Base-by-base conservation (phyloP, 2,113 vertebrate species). In the Xiphophorus hellerii region DNA sequence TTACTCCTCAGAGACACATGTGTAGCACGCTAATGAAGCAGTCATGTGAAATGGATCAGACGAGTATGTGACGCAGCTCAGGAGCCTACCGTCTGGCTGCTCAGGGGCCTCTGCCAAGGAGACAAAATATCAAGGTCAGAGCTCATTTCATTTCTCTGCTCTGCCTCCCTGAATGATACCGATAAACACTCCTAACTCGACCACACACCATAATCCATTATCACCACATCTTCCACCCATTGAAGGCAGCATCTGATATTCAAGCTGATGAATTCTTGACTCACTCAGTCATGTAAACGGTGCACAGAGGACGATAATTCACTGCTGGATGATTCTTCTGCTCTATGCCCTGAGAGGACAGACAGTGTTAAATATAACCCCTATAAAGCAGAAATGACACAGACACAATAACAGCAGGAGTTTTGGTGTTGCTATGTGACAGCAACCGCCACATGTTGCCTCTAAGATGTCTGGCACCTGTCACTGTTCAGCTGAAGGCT, bases 21-120 rank as follows among this genome's bases (percentile, higher is more conserved):
- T 77, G 76, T 78, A 35, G 80, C 12, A 4, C 87, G 73, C 66
- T 91, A 88, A 92, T 80, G 74, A 88, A 69, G 78, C 51, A 70
- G 69, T 58, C 7, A 37, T 73, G 39, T 73, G 71, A 74, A 79
- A 80, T 72, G 62, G 83, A 84, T 87, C 62, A 4, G 63, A 28
- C 31, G 3, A 8, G 37, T 11, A 64, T 17, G 29, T 31, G 30
- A 35, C 66, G 66, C 20, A 39, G 71, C 61, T 31, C 44, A n/a
- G 65, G 31, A 81, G 61, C 66, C 81, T 58, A 35, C 62, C 1
- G 30, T 62, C 84, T 60, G 66, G 58, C 75, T 69, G 11, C 48
- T 69, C 0, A 0, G 39, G 60, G 71, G 74, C 73, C 81, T 75
- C 70, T 80, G 76, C 81, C 66, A 67, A 90, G 8, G 37, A 74